Evolutionary conservation across 2,888 invertebrate genomes (phyloP), one percentile per base, ranked within the genome.

Genomic region (Coleophora deauratella): DNA sequence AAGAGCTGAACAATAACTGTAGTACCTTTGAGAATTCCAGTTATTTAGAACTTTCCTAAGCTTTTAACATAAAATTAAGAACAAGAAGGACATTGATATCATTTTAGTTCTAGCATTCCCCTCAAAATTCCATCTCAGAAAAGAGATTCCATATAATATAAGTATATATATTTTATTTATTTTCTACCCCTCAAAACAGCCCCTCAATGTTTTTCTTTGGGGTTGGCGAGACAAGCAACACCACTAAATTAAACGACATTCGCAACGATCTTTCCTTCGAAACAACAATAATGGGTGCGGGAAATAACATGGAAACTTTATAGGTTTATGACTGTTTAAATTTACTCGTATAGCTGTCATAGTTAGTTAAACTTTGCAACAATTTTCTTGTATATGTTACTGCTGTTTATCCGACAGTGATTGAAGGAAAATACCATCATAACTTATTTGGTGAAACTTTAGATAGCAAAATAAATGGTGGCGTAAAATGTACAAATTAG

Each of bases 271-370:
- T 54, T 49, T 49, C 52, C 49, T 57, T 62, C 57, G 59, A 56
- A 62, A 66, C 62, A 54, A 69, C 69, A 64, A 72, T 67, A 62
- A 66, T 61, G 54, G 57, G 51, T 55, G 57, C 40, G 56, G 50
- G 51, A 51, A 54, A 64, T 64, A 66, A 62, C 63, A 57, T 51
- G 46, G 54, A 55, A 60, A 43, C 57, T 38, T 45, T 45, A 45
- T 43, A 40, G 35, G 40, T 40, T 45, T 45, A 44, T 41, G 37
- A 38, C 37, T n/a, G 36, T 38, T 32, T 36, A 36, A 36, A 38
- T 32, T 30, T 37, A 27, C 35, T 11, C 12, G 35, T 7, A 27
- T 35, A 27, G 27, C 35, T n/a, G 27, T 35, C n/a, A 43, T 37
- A 49, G n/a, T n/a, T 30, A 38, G 33, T 31, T 33, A 21, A 30